phyloP scores from a whole-genome alignment of 2,888 invertebrate species.

The Drosophila sordidula region DNA sequence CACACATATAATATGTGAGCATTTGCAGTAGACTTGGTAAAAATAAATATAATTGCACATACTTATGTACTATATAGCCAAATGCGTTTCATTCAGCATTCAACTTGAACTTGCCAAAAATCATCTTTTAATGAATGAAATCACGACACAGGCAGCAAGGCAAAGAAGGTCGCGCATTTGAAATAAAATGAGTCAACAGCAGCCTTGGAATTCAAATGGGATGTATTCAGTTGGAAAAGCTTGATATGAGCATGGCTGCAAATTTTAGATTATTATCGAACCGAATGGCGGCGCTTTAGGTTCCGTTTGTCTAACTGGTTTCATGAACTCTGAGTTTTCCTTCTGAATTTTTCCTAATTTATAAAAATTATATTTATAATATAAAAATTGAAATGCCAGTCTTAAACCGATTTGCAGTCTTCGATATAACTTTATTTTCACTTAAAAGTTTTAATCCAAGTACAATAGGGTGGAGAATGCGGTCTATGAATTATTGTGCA shows the following conservation, averaged over 20 bases:
- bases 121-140: conserved; percentile 69
- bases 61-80: conserved; percentile 24
- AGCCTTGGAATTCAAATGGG: conserved; percentile 24
- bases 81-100: conserved; percentile 73
- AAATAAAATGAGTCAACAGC: conserved; percentile 45
- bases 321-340: too few relatives aligned
- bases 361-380: background rate
- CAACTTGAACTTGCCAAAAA: conserved; percentile 76
- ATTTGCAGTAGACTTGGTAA: conserved; percentile 61
- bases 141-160: conserved; percentile 7
- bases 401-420: too few relatives aligned
- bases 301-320: too few relatives aligned
- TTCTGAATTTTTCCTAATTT: background rate
- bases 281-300: too few relatives aligned
- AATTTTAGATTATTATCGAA: background rate
- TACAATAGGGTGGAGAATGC: conserved; percentile 37
- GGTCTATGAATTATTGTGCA: conserved; percentile 75
- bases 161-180: conserved; percentile 28
- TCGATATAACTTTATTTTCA: conserved; percentile 43
- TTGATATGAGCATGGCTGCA: conserved; percentile 8
- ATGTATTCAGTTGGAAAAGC: conserved; percentile 58
- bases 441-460: conserved; percentile 25
- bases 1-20: conserved; percentile 31
- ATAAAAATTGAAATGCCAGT: too few relatives aligned
- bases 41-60: conserved; percentile 51